Conservation (phyloP, 1,140 invertebrate species). For the Drosophila melanogaster region DNA sequence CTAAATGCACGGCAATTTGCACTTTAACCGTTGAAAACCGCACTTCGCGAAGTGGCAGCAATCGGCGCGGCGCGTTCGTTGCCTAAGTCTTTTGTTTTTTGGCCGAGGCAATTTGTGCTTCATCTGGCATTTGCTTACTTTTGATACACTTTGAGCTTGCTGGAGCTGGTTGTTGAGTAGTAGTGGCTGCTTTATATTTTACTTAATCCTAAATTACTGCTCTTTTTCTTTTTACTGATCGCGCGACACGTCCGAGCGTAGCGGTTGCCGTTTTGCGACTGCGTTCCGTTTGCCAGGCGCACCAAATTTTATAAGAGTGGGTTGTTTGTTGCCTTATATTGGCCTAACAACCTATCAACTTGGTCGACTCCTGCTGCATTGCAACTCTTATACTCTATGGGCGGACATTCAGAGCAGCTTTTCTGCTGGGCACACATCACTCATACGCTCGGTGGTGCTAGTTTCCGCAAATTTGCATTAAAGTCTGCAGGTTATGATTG, state of each 20-base stretch:
- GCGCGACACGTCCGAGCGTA: constrained; percentile 70
- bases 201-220: constrained; percentile 1
- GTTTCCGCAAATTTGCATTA: constrained; percentile 61
- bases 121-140: constrained; percentile 71
- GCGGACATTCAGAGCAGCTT: constrained; percentile 5
- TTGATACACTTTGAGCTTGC: constrained; percentile 48
- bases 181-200: constrained; percentile 10
- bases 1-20: constrained; percentile 68
- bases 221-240: constrained; percentile 26
- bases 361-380: constrained; percentile 13
- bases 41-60: constrained; percentile 43
- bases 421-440: constrained; percentile 30
- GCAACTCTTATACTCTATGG: constrained; percentile 27
- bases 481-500: constrained; percentile 7
- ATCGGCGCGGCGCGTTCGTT: constrained; percentile 50
- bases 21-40: constrained; percentile 71
- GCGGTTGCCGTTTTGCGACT: constrained; percentile 68
- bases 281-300: constrained; percentile 57
- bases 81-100: constrained; percentile 75
- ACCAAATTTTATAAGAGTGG: constrained; percentile 76
- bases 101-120: constrained; percentile 59
- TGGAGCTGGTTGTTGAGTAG: constrained; percentile 7
- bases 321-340: constrained; percentile 9
- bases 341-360: constrained; percentile 11
- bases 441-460: constrained; percentile 66